Evolutionary conservation across 2,797 vertebrate species (phyloP), one percentile per base, ranked within the genome.

Genomic region (Scyliorhinus canicula): DNA sequence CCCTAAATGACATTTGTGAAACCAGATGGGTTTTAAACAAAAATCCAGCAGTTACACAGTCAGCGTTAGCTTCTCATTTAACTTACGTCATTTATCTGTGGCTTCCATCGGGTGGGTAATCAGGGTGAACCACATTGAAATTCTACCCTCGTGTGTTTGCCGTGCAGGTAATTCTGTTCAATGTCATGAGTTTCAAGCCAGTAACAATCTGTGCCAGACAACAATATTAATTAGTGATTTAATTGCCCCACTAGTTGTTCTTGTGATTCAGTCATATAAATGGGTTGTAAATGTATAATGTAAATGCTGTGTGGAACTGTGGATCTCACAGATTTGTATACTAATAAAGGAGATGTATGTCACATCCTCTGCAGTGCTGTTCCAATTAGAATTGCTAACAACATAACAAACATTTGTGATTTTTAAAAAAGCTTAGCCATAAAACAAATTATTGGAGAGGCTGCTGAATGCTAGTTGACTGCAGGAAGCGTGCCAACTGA

Each of bases 261-360:
- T 40, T 91, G n/a, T 65, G 35, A 60, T 44, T 91, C 40, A 19
- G n/a, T 91, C 57, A 91, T 65, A 65, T 65, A 44, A 26, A 1
- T 12, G 60, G 88, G 21, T 60, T 63, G 60, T 63, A 91, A 91
- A 91, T 60, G 35, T 90, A 16, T 60, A 90, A 11, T 63, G 88
- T 91, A 91, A 63, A 40, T 63, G 57, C 0, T 24, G n/a, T 91
- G n/a, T 63, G 40, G 19, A 82, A 91, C n/a, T 91, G 8, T 60
- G 11, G 21, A 26, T 91, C 88, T 91, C 88, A 44, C 35, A 26
- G 88, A 65, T 91, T 65, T 91, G 88, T 63, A 60, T 63, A 12
- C 88, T 65, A 88, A 57, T 88, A 57, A 88, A 88, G 85, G 28
- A 88, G 85, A 44, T 91, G 86, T n/a, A n/a, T 90, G 86, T 28